phyloP scores from a whole-genome alignment of 2,888 invertebrate genomes.

The Diaprepes abbreviatus region DNA sequence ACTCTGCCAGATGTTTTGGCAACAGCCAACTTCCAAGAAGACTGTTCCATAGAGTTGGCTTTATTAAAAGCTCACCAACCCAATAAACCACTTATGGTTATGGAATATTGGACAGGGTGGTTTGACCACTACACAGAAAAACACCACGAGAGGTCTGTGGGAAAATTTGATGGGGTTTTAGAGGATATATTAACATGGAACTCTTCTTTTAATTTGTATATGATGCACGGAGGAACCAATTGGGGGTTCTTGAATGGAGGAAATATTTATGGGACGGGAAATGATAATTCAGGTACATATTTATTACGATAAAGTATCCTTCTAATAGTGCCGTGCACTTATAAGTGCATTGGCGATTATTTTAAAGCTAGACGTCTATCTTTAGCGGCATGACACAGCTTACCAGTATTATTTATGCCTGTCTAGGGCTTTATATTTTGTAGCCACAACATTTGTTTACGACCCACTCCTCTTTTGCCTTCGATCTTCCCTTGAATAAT shows the following conservation, averaged over 20 bases:
- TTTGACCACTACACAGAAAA: constrained; percentile 73
- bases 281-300: constrained; percentile 44
- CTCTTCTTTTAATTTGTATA: constrained; percentile 84
- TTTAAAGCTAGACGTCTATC: too few relatives aligned
- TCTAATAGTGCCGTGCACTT: too few relatives aligned
- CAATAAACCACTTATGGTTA: constrained; percentile 71
- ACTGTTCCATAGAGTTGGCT: constrained; percentile 65
- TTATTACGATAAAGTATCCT: too few relatives aligned
- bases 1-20: constrained; percentile 63
- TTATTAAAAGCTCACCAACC: constrained; percentile 67
- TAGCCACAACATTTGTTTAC: too few relatives aligned
- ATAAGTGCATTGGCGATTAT: too few relatives aligned
- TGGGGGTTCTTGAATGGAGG: constrained; percentile 75
- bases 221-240: constrained; percentile 95
- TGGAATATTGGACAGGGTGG: constrained; percentile 76
- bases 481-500: too few relatives aligned
- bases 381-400: too few relatives aligned
- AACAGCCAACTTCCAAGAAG: constrained; percentile 71
- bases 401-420: too few relatives aligned
- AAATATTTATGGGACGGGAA: constrained; percentile 46
- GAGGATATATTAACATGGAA: constrained; percentile 59
- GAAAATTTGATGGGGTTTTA: constrained; percentile 55
- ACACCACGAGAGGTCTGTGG: constrained; percentile 57
- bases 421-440: too few relatives aligned
- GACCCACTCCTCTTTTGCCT: too few relatives aligned